These are phyloP conservation scores for Eilema caniola DNA, from an alignment of 2,888 invertebrate species.

Conservation along the genomic window DNA sequence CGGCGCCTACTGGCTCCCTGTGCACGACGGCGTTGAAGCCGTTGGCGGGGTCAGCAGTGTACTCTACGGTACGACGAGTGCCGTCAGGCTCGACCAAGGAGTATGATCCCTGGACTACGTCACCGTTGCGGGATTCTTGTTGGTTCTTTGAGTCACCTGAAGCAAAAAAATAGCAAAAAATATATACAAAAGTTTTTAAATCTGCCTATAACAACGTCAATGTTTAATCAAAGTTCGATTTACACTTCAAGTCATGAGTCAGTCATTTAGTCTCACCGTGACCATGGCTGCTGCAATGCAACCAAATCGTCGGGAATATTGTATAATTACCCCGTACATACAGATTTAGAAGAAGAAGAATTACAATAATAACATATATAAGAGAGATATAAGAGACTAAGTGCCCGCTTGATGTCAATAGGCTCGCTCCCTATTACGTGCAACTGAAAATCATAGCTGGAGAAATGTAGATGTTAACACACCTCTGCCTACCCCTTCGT, in stretches of 20 bases:
- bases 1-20: slow-evolving; percentile 85
- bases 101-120: slow-evolving; percentile 89
- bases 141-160: slow-evolving; percentile 83
- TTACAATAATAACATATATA: too few relatives aligned
- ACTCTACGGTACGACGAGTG: slow-evolving; percentile 88
- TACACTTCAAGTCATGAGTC: too few relatives aligned
- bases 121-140: slow-evolving; percentile 86
- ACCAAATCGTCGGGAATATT: too few relatives aligned
- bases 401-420: too few relatives aligned
- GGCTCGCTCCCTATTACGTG: too few relatives aligned
- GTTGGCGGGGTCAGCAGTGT: slow-evolving; percentile 89
- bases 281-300: not conserved
- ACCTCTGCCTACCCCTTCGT: too few relatives aligned
- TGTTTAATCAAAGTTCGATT: not conserved
- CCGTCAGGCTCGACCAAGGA: slow-evolving; percentile 89
- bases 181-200: not conserved
- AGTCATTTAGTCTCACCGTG: not conserved
- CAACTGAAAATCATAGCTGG: too few relatives aligned
- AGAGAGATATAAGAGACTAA: too few relatives aligned
- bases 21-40: slow-evolving; percentile 90
- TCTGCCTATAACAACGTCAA: too few relatives aligned
- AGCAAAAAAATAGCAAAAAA: not conserved
- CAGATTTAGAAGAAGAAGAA: too few relatives aligned
- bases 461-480: too few relatives aligned
- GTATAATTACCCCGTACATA: too few relatives aligned